phyloP scores from a whole-genome alignment of 2,888 invertebrate species.

The Lypha dubia region DNA sequence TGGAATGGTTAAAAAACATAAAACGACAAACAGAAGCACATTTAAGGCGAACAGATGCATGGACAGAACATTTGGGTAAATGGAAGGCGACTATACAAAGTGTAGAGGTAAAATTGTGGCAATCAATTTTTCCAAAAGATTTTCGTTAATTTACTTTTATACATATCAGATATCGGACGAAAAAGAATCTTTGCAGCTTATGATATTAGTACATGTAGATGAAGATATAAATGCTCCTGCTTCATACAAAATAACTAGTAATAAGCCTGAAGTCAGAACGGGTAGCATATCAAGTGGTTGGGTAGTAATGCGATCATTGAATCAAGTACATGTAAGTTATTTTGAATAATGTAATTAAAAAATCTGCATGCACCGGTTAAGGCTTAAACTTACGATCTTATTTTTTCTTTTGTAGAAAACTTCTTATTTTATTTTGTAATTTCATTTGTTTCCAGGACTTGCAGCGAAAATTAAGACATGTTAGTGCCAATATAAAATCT shows the following conservation, averaged over 20 bases:
- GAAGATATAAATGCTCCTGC: slow-evolving; percentile 83
- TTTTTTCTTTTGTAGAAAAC: background rate
- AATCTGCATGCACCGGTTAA: slow-evolving; percentile 46
- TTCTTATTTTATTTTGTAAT: slow-evolving; percentile 11
- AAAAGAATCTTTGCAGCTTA: slow-evolving; percentile 87
- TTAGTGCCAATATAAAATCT: slow-evolving; percentile 91
- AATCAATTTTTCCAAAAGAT: background rate
- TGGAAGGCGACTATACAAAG: slow-evolving; percentile 94
- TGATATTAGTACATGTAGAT: slow-evolving; percentile 91
- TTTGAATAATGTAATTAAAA: background rate
- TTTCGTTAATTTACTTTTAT: background rate
- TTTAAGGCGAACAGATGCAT: slow-evolving; percentile 92
- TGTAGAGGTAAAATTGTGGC: slow-evolving; percentile 86
- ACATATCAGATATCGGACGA: slow-evolving; percentile 83
- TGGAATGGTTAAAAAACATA: slow-evolving; percentile 92
- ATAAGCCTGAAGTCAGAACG: slow-evolving; percentile 79
- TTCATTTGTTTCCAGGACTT: slow-evolving; percentile 86
- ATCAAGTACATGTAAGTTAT: slow-evolving; percentile 86
- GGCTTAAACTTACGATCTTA: slow-evolving; percentile 72
- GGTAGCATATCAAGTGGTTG: slow-evolving; percentile 87
- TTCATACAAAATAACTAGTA: slow-evolving; percentile 70
- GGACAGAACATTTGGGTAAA: slow-evolving; percentile 94
- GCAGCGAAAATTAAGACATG: slow-evolving; percentile 92
- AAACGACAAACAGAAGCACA: slow-evolving; percentile 92
- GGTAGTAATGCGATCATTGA: slow-evolving; percentile 87